These are phyloP conservation scores for Setophaga kirtlandii DNA, from an alignment of 2,113 vertebrate genomes.

Conservation along the genomic window DNA sequence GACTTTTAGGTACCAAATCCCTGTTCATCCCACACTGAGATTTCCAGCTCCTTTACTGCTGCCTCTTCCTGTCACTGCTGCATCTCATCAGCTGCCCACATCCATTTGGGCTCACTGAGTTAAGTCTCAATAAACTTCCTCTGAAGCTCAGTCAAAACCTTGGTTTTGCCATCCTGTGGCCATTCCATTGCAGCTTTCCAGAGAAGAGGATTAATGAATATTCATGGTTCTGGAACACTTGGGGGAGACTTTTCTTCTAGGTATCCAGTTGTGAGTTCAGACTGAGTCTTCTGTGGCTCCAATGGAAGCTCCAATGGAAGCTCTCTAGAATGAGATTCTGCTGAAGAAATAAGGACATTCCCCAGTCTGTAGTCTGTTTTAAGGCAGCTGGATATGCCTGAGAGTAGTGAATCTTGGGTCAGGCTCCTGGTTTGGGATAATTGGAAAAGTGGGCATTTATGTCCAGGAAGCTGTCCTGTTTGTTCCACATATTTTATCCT, in stretches of 20 bases:
- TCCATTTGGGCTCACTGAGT: background rate
- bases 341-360: background rate
- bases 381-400: background rate
- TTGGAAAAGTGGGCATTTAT: background rate
- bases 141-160: background rate
- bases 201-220: background rate
- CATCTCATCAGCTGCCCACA: background rate
- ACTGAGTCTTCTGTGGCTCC: background rate
- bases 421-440: background rate
- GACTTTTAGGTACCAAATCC: accelerated
- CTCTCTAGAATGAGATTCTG: background rate
- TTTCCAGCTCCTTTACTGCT: background rate
- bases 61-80: background rate
- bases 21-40: background rate
- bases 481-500: background rate
- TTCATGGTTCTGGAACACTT: background rate
- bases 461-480: background rate
- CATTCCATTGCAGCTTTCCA: background rate
- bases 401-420: background rate
- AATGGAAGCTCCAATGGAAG: too few species aligned
- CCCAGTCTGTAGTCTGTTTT: background rate
- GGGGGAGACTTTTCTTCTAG: background rate
- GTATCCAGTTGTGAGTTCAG: background rate
- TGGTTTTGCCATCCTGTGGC: background rate
- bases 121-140: background rate